Base-by-base conservation (phyloP, 2,113 vertebrate species). In the Gnathonemus echidnorhynchus region DNA sequence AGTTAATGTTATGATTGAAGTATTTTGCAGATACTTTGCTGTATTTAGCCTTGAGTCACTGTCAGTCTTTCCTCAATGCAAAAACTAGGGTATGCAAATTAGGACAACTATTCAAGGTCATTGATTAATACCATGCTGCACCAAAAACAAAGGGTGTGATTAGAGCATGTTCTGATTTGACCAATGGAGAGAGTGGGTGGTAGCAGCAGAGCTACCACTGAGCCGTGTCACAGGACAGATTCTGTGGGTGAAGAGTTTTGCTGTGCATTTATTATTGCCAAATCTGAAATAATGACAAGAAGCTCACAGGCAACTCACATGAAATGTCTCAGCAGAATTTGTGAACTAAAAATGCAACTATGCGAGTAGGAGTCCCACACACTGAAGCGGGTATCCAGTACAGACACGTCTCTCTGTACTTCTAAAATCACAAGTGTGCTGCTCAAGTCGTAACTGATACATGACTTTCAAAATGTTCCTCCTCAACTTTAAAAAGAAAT, bases 331-430 rank as follows among this genome's bases (percentile, higher is more conserved):
- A 7, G 31, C 56, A 91, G 35, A 88, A 88, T 66, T 86, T 89
- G 70, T 53, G 62, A 91, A 90, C 85, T 85, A 92, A 91, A 46
- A 49, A 84, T 70, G 50, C 46, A 90, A 74, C 62, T 80, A 83
- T 27, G 77, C 10, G 11, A 35, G 86, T 45, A 58, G 48, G 86
- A 89, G 31, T 42, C 46, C 49, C 24, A 49, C 86, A 90, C 53
- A 62, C 10, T 77, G 15, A 58, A 50, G 48, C 21, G 58, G 58
- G 49, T 27, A 77, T 90, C 77, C 74, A 88, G 86, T 13, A 88
- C 92, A 93, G 91, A 91, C 92, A 92, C 92, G 91, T 93, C 80
- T 86, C 58, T 74, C 89, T 27, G 21, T 50, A 89, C 88, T 83
- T 15, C 88, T 87, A 90, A 56, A 66, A 77, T 27, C 27, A 52